phyloP scores from a whole-genome alignment of 2,113 vertebrate genomes.

The Aramus guarauna region DNA sequence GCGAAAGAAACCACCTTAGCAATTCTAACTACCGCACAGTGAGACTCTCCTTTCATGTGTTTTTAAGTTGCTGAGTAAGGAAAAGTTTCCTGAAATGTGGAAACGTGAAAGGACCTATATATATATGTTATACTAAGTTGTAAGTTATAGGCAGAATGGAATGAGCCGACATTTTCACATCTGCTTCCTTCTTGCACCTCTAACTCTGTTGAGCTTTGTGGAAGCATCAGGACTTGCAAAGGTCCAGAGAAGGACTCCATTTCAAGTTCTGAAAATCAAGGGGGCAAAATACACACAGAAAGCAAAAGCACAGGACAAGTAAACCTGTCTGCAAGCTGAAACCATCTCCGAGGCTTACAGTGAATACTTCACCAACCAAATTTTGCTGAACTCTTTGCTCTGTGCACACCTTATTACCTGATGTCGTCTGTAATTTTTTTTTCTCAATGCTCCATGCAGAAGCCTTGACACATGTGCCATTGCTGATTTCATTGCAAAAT shows the following conservation, averaged over 20 bases:
- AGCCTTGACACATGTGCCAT: not conserved
- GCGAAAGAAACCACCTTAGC: not conserved
- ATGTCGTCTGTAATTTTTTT: not conserved
- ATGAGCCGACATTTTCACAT: not conserved
- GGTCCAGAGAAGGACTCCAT: not conserved
- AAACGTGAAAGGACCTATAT: not conserved
- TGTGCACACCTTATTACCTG: not conserved
- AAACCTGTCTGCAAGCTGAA: not conserved
- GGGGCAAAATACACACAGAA: not conserved
- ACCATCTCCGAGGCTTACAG: rapidly evolving
- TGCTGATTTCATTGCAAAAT: not conserved
- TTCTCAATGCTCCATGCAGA: not conserved
- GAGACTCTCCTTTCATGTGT: not conserved
- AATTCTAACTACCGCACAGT: not conserved
- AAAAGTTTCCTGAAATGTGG: not conserved
- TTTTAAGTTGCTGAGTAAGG: not conserved
- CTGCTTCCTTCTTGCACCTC: not conserved
- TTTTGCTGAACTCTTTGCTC: not conserved
- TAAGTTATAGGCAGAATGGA: not conserved
- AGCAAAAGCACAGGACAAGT: not conserved
- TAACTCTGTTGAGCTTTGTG: not conserved
- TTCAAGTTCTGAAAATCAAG: not conserved
- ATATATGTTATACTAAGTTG: not conserved
- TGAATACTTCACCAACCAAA: not conserved
- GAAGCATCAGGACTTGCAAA: not conserved